phyloP scores from a whole-genome alignment of 2,888 invertebrate species.

The Leptopilina drosophilae region DNA sequence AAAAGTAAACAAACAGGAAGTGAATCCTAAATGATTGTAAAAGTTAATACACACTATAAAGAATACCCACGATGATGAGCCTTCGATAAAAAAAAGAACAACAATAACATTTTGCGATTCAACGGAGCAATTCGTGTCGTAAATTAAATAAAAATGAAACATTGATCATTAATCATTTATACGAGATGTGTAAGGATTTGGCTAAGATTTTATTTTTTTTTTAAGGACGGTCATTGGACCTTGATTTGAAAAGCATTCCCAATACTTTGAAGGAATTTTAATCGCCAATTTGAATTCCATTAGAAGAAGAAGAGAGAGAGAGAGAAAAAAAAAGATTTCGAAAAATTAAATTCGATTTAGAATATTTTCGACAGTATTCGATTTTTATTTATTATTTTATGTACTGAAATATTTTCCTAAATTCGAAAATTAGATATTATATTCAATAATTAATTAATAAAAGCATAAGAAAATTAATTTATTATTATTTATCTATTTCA shows the following conservation, averaged over 20 bases:
- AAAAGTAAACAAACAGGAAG: slow-evolving; percentile 50
- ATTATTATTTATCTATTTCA: too few species aligned
- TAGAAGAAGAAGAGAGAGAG: background rate
- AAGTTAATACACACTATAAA: background rate
- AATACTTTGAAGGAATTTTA: slow-evolving; percentile 25
- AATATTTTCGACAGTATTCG: too few species aligned
- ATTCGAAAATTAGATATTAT: too few species aligned
- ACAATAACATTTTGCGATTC: slow-evolving; percentile 9
- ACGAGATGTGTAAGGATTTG: slow-evolving; percentile 43
- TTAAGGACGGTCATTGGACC: slow-evolving; percentile 51
- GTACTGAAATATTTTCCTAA: too few species aligned
- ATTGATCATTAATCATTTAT: slow-evolving; percentile 35
- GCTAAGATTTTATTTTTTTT: slow-evolving; percentile 21
- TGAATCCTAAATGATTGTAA: slow-evolving; percentile 16
- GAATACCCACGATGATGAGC: too few species aligned
- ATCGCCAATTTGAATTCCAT: slow-evolving; percentile 6
- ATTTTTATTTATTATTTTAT: too few species aligned
- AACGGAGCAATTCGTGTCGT: background rate
- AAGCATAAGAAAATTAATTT: too few species aligned
- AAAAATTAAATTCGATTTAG: background rate
- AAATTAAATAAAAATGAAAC: slow-evolving; percentile 2
- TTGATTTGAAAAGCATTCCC: slow-evolving; percentile 45
- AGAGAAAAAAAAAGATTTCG: slow-evolving; percentile 13
- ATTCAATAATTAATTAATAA: too few species aligned
- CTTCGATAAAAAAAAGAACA: background rate